Percentiles rank a stretch among this genome's conserved stretches.
Evolutionary conservation across 1,140 invertebrate species (phyloP).

Genomic region (Drosophila ironensis): DNA sequence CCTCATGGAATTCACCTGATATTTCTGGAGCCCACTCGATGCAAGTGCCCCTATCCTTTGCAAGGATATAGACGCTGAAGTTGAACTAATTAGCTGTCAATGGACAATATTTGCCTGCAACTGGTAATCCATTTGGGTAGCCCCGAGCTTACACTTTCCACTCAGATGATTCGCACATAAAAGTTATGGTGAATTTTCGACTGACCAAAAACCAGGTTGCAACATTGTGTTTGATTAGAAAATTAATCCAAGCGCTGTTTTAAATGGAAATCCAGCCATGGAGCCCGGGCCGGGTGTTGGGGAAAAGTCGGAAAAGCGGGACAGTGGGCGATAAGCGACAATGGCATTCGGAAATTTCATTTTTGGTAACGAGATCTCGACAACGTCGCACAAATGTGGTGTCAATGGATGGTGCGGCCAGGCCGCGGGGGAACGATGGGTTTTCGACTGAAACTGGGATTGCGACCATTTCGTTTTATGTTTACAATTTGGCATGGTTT

Average conservation of each 20-base stretch:
- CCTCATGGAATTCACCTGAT: slow-evolving; percentile 17
- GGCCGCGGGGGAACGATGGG: not conserved
- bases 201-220: not conserved
- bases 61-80: not conserved
- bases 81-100: slow-evolving; percentile 20
- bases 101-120: slow-evolving; percentile 1
- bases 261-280: slow-evolving; percentile 31
- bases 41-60: not conserved
- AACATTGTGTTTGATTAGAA: slow-evolving; percentile 23
- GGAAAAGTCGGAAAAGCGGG: not conserved
- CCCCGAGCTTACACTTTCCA: not conserved
- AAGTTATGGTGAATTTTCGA: slow-evolving; percentile 37
- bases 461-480: slow-evolving; percentile 46
- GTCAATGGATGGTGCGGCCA: slow-evolving; percentile 22
- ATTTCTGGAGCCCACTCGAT: not conserved
- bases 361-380: slow-evolving; percentile 45
- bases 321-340: slow-evolving; percentile 40
- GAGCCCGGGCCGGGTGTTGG: too few relatives aligned
- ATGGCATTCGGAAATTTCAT: slow-evolving; percentile 55
- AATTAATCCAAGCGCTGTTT: slow-evolving; percentile 32
- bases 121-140: not conserved
- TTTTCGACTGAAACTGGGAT: not conserved
- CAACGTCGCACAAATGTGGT: slow-evolving; percentile 19
- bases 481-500: slow-evolving; percentile 65
- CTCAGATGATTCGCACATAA: not conserved